Evolutionary conservation across 2,888 invertebrate species (phyloP).

Genomic region (Sericinus montela): DNA sequence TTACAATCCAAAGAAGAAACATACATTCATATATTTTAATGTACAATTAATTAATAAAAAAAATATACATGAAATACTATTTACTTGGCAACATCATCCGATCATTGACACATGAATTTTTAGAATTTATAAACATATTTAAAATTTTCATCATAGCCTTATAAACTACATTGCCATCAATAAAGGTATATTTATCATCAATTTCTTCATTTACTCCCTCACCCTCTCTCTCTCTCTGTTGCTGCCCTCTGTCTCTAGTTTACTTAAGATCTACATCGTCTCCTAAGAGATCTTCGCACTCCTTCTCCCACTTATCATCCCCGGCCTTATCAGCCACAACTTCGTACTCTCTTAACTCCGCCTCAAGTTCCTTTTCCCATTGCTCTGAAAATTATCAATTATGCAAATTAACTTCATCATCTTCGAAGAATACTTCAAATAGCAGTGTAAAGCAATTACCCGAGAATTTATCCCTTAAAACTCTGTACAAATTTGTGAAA

Average conservation of each 20-base stretch:
- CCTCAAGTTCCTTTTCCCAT: constrained; percentile 97
- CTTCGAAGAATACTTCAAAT: not conserved
- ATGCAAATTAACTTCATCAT: not conserved
- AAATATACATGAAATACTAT: no score
- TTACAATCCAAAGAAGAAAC: no score
- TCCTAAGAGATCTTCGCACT: constrained; percentile 84
- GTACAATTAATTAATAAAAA: no score
- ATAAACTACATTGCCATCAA: no score
- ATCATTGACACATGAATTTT: no score
- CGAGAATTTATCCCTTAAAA: constrained; percentile 12
- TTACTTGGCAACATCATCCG: no score
- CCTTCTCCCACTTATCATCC: constrained; percentile 83
- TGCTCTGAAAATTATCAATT: constrained; percentile 83
- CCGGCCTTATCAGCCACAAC: constrained; percentile 82
- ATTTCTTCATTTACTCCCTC: not conserved
- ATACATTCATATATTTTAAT: no score
- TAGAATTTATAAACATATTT: no score
- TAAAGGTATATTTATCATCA: not conserved
- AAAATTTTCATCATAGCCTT: no score
- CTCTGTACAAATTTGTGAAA: no score
- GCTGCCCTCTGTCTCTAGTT: no score
- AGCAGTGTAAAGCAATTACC: not conserved
- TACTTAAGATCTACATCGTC: constrained; percentile 81
- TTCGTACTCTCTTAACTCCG: constrained; percentile 96
- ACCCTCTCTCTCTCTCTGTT: no score